These are phyloP conservation scores for Notechis scutatus DNA, from an alignment of 2,113 vertebrate genomes.

Conservation along the genomic window DNA sequence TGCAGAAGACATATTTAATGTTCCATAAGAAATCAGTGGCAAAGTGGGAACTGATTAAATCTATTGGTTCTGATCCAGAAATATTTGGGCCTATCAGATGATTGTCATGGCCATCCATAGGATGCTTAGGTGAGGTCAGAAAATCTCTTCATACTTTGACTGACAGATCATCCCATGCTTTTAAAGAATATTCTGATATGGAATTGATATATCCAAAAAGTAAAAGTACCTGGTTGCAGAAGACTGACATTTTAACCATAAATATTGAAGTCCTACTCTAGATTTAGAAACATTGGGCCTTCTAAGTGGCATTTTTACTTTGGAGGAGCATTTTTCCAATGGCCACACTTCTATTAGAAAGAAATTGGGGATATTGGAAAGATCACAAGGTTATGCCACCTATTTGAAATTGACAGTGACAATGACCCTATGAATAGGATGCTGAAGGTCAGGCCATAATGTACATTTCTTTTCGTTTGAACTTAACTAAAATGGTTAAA, in stretches of 20 bases:
- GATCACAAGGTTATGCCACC: background rate
- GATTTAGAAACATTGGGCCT: background rate
- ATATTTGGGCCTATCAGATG: background rate
- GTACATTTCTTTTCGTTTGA: background rate
- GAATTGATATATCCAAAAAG: background rate
- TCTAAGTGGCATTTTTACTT: background rate
- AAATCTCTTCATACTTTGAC: background rate
- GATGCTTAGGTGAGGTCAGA: background rate
- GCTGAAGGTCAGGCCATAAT: background rate
- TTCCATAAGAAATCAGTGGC: background rate
- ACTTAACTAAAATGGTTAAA: background rate
- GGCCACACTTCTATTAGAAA: background rate
- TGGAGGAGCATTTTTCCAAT: background rate
- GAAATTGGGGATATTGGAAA: background rate
- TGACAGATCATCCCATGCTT: too few species aligned
- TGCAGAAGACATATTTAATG: background rate
- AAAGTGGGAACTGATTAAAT: background rate
- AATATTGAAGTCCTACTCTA: background rate
- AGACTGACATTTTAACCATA: background rate
- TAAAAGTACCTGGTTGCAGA: background rate
- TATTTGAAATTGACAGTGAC: background rate
- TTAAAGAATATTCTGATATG: background rate
- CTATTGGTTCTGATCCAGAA: background rate
- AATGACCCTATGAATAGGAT: background rate
- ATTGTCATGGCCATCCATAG: background rate